These are phyloP conservation scores for Cepaea nemoralis DNA, from an alignment of 1,140 invertebrate genomes.

Conservation along the genomic window DNA sequence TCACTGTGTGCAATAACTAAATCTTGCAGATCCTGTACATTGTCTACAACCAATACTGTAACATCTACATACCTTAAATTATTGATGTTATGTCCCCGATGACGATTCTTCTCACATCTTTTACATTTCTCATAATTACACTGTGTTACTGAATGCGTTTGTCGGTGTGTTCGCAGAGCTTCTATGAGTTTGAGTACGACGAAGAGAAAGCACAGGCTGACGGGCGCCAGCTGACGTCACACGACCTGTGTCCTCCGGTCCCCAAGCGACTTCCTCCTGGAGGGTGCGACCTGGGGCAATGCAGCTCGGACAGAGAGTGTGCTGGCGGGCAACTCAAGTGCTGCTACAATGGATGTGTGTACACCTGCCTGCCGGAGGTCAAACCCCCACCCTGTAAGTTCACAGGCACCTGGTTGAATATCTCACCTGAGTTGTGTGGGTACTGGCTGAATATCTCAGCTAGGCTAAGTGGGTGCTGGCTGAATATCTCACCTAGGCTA, in stretches of 20 bases:
- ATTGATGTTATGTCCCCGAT: no score
- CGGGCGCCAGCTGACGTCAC: neutral
- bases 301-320: slow-evolving; percentile 13
- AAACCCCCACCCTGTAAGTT: slow-evolving; percentile 44
- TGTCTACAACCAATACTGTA: no score
- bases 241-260: slow-evolving; percentile 14
- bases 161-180: neutral
- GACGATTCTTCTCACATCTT: no score
- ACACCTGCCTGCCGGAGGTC: slow-evolving; percentile 46
- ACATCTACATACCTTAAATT: no score
- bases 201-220: neutral
- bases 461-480: no score
- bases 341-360: slow-evolving; percentile 51
- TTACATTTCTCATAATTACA: no score
- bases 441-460: no score
- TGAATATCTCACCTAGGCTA: no score
- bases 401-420: no score
- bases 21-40: no score
- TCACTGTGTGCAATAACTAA: no score
- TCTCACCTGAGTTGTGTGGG: no score
- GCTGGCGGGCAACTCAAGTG: slow-evolving; percentile 37
- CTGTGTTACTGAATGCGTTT: neutral
- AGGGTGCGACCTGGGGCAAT: neutral
- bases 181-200: neutral
- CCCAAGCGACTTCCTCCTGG: neutral